A percentile compares a stretch with the other conserved stretches of the same genome.
Evolutionary conservation across 2,113 vertebrate genomes (phyloP).

Genomic region (Myanophis thanlyinensis): DNA sequence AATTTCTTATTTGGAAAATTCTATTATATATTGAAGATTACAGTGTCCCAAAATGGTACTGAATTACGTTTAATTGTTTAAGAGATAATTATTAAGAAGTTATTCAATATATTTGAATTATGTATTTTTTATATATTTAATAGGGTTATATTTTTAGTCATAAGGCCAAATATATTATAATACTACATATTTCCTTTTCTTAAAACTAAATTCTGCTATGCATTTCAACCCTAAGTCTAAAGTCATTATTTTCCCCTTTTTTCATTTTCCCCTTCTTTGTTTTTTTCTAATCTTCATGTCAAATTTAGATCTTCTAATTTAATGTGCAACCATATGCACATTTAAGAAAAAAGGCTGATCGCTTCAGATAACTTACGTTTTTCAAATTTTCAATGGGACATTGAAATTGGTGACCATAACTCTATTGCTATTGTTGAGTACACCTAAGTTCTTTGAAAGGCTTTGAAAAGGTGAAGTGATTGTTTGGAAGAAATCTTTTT

Average conservation of each 20-base stretch:
- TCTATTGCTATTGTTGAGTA: neutral
- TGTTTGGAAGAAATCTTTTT: neutral
- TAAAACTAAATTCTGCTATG: neutral
- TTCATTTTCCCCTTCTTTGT: neutral
- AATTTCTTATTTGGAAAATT: slow-evolving; percentile 17
- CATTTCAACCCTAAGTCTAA: neutral
- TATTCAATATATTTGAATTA: slow-evolving; percentile 20
- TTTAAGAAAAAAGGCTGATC: neutral
- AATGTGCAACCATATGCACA: neutral
- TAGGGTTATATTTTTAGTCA: neutral
- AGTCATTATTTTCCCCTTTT: neutral
- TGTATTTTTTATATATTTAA: slow-evolving; percentile 31
- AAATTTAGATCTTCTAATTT: neutral
- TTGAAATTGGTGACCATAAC: neutral
- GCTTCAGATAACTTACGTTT: neutral
- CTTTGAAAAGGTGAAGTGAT: neutral
- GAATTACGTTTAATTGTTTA: slow-evolving; percentile 22
- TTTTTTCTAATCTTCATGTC: neutral
- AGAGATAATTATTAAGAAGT: slow-evolving; percentile 25
- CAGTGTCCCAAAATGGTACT: slow-evolving; percentile 4
- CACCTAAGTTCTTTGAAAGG: neutral
- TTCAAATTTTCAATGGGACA: neutral
- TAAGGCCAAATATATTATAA: neutral
- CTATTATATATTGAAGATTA: slow-evolving; percentile 24
- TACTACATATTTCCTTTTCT: neutral